Conservation (phyloP, 2,888 invertebrate genomes). For the Diaphora mendica region DNA sequence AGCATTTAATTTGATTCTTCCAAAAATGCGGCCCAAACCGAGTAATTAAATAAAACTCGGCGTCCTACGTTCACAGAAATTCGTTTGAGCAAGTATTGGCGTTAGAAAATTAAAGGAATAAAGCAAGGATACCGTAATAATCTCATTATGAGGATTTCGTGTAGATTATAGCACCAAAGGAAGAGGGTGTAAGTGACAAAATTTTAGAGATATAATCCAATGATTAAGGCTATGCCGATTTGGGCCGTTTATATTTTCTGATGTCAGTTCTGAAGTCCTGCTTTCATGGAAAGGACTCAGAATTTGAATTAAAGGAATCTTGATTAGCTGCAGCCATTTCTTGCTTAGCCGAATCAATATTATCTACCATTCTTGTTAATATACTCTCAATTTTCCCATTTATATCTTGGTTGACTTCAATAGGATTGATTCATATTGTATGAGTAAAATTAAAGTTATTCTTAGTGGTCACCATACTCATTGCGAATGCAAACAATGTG, state of each 20-base stretch:
- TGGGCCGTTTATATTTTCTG: background rate
- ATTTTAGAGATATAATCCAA: slow-evolving; percentile 19
- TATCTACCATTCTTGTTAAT: background rate
- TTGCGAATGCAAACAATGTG: too few species aligned
- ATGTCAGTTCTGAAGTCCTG: background rate
- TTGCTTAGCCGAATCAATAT: too few species aligned
- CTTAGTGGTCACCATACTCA: too few species aligned
- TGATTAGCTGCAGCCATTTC: background rate
- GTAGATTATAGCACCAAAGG: slow-evolving; percentile 35
- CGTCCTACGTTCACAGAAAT: slow-evolving; percentile 30
- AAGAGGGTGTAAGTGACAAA: background rate
- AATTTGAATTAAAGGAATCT: background rate
- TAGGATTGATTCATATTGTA: background rate
- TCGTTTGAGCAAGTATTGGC: slow-evolving; percentile 40
- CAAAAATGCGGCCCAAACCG: slow-evolving; percentile 12
- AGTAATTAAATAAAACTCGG: slow-evolving; percentile 32
- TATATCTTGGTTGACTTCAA: background rate
- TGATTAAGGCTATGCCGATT: background rate
- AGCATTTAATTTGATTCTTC: slow-evolving; percentile 4
- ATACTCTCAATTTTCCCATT: background rate
- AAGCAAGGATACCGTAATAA: slow-evolving; percentile 38
- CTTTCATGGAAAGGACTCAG: background rate
- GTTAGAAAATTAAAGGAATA: slow-evolving; percentile 42
- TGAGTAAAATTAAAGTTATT: too few species aligned
- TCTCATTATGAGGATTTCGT: slow-evolving; percentile 41